Base-by-base conservation (phyloP, 2,888 invertebrate genomes). In the Heteropelma amictum region DNA sequence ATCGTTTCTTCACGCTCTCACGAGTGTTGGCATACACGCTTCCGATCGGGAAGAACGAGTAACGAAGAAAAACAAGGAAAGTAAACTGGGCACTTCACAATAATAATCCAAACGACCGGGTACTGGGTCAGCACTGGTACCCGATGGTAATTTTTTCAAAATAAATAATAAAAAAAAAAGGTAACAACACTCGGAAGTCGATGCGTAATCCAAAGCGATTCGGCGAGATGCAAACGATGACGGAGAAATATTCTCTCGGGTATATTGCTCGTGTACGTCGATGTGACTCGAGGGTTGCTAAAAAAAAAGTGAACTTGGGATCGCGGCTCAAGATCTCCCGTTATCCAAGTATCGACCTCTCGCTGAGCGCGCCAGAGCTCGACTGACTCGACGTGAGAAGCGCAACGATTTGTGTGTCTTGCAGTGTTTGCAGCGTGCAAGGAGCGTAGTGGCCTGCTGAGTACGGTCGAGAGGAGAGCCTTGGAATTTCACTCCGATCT, bases 351-450 rank as follows among this genome's bases (percentile, higher is more conserved):
- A 67, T 75, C 84, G 84, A 85, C 86, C 82, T 83, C 80, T 87
- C 87, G 80, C 80, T 78, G 79, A 82, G 82, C 83, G 81, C 82
- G 86, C 81, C 85, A 82, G 85, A 85, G 86, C 84, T 86, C 86
- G 85, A 89, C 89, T 89, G 86, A 85, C 83, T 80, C 63, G 65
- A 68, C 67, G 53, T 75, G 53, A 73, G 42, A 82, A 82, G 82
- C 80, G 74, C 77, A 82, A 81, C 82, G 84, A 85, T 82, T 85
- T 87, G 85, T 84, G 84, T 81, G 81, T 82, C 78, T 76, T 77
- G 26, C n/a, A n/a, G n/a, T n/a, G n/a, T n/a, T n/a, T n/a, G n/a
- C n/a, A n/a, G 49, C 47, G 51, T 40, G 58, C 79, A 79, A 80
- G 83, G 80, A 86, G 86, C 84, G 85, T 84, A 85, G 82, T 60